phyloP scores from a whole-genome alignment of 1,140 invertebrate genomes.

The Dreissena polymorpha region DNA sequence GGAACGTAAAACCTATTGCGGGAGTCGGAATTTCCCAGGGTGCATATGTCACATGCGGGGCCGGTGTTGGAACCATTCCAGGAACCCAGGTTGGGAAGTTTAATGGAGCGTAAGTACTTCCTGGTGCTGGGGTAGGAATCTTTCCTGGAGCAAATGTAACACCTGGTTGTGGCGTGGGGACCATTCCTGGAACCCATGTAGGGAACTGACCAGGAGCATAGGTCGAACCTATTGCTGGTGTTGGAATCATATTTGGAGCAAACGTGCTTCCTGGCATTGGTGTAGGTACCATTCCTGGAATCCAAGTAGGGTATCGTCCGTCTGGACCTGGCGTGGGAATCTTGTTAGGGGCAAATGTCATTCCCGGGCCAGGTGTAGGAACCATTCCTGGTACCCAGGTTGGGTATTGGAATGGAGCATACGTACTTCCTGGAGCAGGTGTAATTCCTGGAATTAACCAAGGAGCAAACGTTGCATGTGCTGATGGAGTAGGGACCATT shows the following conservation, averaged over 20 bases:
- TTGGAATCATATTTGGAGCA: constrained; percentile 45
- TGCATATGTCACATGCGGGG: constrained; percentile 55
- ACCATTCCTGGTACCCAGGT: constrained; percentile 36
- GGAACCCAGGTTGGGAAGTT: constrained; percentile 55
- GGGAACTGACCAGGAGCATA: constrained; percentile 54
- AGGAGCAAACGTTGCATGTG: constrained; percentile 51
- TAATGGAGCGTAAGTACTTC: constrained; percentile 63
- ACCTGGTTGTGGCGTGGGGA: constrained; percentile 55
- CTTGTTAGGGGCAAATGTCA: constrained; percentile 59
- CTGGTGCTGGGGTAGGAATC: constrained; percentile 58
- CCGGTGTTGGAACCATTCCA: constrained; percentile 52
- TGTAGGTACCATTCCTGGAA: constrained; percentile 54
- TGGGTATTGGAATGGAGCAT: constrained; percentile 60
- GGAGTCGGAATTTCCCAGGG: constrained; percentile 56
- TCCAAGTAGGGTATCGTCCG: constrained; percentile 40
- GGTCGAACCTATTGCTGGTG: constrained; percentile 45
- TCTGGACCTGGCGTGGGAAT: constrained; percentile 56
- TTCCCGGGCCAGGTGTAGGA: constrained; percentile 59
- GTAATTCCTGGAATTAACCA: constrained; percentile 41
- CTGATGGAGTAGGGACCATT: constrained; percentile 44
- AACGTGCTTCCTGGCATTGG: constrained; percentile 34
- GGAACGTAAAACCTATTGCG: constrained; percentile 56
- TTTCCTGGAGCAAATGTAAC: constrained; percentile 43
- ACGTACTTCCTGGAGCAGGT: constrained; percentile 61
- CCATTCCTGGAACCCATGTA: constrained; percentile 48